phyloP scores from a whole-genome alignment of 2,113 vertebrate genomes.

The Calyptommatus sinebrachiatus region DNA sequence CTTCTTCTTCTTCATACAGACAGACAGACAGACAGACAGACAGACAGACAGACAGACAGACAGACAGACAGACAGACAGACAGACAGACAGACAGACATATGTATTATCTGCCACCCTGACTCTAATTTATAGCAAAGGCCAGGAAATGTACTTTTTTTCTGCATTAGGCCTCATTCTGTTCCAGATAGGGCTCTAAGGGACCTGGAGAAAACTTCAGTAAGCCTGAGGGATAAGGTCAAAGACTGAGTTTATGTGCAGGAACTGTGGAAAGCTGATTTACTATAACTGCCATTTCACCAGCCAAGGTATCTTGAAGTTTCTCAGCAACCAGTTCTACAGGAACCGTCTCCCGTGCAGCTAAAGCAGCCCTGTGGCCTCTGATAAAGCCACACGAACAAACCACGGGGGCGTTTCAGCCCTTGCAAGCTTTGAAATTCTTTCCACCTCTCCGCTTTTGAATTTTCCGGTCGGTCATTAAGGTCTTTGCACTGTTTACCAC shows the following conservation, averaged over 20 bases:
- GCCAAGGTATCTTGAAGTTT: neutral
- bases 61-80: too few relatives aligned
- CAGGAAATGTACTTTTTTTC: too few relatives aligned
- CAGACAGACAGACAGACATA: too few relatives aligned
- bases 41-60: too few relatives aligned
- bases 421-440: constrained; percentile 59
- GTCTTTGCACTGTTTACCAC: constrained; percentile 28
- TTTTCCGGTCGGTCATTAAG: constrained; percentile 65
- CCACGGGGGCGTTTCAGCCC: constrained; percentile 50
- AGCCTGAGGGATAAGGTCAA: too few relatives aligned
- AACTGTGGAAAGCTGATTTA: neutral
- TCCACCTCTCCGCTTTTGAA: constrained; percentile 51
- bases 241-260: neutral
- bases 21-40: too few relatives aligned
- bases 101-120: too few relatives aligned
- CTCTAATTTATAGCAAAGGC: too few relatives aligned
- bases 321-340: constrained; percentile 73
- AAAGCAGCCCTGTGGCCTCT: constrained; percentile 58
- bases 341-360: constrained; percentile 57
- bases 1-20: too few relatives aligned
- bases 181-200: too few relatives aligned
- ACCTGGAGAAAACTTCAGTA: too few relatives aligned
- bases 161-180: too few relatives aligned
- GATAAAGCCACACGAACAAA: constrained; percentile 52
- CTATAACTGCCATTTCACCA: neutral